Percentiles rank a stretch among this genome's conserved stretches.
phyloP scores from a whole-genome alignment of 2,888 invertebrate species.

The Herminia tarsipennalis region DNA sequence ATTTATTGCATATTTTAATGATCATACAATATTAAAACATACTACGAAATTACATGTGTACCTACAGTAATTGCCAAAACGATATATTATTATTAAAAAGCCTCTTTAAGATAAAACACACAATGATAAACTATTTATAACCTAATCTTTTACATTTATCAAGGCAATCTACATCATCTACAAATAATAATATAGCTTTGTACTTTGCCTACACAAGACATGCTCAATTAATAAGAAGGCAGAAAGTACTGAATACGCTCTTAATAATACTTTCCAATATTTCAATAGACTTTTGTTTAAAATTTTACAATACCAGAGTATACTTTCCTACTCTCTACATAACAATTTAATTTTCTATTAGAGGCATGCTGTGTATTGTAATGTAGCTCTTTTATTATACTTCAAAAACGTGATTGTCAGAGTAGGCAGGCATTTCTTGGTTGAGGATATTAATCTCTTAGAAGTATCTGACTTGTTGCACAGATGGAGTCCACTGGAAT shows the following conservation, averaged over 20 bases:
- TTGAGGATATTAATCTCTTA: conserved; percentile 35
- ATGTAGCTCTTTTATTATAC: conserved; percentile 21
- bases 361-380: conserved; percentile 21
- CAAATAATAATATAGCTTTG: conserved; percentile 18
- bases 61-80: background rate
- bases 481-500: conserved; percentile 57
- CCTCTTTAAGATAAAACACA: too few species aligned
- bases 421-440: conserved; percentile 34
- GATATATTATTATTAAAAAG: background rate
- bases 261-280: conserved; percentile 14
- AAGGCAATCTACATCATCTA: conserved; percentile 11
- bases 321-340: conserved; percentile 18
- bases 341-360: conserved; percentile 15
- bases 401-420: conserved; percentile 18
- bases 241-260: conserved; percentile 1
- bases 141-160: background rate
- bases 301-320: conserved; percentile 10
- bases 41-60: conserved; percentile 1
- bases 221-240: background rate
- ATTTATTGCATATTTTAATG: conserved; percentile 50
- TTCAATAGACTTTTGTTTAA: conserved; percentile 14
- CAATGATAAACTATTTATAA: background rate
- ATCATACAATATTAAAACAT: conserved; percentile 17
- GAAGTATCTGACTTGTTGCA: conserved; percentile 52
- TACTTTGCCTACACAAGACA: conserved; percentile 25